Base-by-base conservation (phyloP, 2,888 invertebrate species). In the Rhamnusium bicolor region DNA sequence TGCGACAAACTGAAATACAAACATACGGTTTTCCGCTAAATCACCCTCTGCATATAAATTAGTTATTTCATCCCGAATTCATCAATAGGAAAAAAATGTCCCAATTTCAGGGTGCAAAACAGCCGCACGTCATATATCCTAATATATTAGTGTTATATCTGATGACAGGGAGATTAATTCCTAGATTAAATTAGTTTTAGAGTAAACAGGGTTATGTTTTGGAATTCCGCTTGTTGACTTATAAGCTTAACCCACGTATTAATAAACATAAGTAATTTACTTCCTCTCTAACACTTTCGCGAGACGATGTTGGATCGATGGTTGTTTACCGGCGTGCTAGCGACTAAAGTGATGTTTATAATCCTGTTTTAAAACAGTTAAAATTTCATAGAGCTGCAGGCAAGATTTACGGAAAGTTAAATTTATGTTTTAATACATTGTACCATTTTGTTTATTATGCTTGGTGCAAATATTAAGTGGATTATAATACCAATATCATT, bases 191-290 rank as follows among this genome's bases (percentile, higher is more conserved):
- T 68, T 68, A 68, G 54, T 68, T 49, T 68, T 24, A 47, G 14
- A 58, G 68, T 47, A 68, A 68, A 68, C 68, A 58, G 58, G 51
- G 56, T 58, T 46, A 46, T 56, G 68, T 60, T 58, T 49, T 68
- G 68, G 58, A 68, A 68, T 47, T 68, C 54, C 58, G 18, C 68
- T 29, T 68, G 68, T 68, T 68, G 68, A 68, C 68, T 68, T 68
- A 68, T 58, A 54, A 68, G 58, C 68, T 68, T 58, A 51, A 68
- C 58, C 58, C 58, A 49, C 47, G 54, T 67, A 67, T 67, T 54
- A 53, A 54, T 67, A 67, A 67, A 67, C 67, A 67, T 67, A 67
- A 67, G 67, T 67, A 67, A 67, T 67, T 67, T 67, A 67, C 67
- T 67, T 53, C 47, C 63, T 63, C 27, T 46, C 67, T 40, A 56